Percentiles rank a stretch among this genome's conserved stretches.
These are phyloP conservation scores for Rambutsinella grinnellia DNA, from an alignment of 2,888 invertebrate genomes.

Conservation along the genomic window DNA sequence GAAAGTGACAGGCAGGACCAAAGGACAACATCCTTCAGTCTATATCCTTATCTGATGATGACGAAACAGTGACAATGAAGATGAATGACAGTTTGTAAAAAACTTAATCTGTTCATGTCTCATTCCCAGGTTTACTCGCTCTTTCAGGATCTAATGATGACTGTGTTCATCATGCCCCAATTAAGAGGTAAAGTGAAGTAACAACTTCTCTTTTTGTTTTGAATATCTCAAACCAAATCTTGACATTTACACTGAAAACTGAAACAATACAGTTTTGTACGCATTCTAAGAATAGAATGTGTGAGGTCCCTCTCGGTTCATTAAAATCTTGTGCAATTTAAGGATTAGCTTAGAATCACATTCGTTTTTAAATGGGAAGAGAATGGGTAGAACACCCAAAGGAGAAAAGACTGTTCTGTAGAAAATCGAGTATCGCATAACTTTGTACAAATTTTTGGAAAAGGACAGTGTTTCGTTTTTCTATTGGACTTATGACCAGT, in stretches of 20 bases:
- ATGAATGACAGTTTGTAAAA: not conserved
- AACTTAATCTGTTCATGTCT: not conserved
- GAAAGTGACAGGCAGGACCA: not conserved
- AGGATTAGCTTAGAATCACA: not conserved
- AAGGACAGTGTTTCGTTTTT: too few relatives aligned
- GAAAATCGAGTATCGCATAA: not conserved
- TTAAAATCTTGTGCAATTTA: conserved; percentile 35
- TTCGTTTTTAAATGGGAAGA: not conserved
- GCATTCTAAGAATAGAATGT: not conserved
- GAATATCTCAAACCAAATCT: not conserved
- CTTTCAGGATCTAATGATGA: not conserved
- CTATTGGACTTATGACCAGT: not conserved
- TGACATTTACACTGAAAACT: conserved; percentile 12
- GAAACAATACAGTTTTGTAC: not conserved
- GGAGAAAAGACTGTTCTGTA: not conserved
- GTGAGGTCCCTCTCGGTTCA: conserved; percentile 42
- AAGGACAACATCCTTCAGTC: not conserved
- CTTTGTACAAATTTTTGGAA: not conserved
- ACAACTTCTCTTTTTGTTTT: too few relatives aligned
- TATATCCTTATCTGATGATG: not conserved
- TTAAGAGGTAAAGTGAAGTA: too few relatives aligned
- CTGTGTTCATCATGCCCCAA: not conserved
- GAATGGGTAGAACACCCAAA: not conserved
- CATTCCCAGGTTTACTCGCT: not conserved
- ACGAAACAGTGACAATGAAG: not conserved